phyloP scores from a whole-genome alignment of 1,140 invertebrate genomes.

The Meteorus sp. region DNA sequence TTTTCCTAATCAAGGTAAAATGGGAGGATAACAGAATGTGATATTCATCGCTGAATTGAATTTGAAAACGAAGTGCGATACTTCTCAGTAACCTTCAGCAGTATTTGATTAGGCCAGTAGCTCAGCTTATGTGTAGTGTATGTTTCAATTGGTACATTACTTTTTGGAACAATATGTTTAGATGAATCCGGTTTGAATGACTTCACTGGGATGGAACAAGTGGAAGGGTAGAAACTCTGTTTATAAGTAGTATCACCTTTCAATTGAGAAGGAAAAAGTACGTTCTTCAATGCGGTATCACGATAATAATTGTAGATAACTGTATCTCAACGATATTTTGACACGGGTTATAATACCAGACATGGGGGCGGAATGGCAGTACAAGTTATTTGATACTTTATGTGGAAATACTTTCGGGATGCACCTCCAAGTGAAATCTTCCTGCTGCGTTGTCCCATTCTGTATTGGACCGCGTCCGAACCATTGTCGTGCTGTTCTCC shows the following conservation, averaged over 20 bases:
- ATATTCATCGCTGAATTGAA: too few species aligned
- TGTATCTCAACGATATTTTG: not conserved
- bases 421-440: constrained; percentile 72
- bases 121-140: constrained; percentile 51
- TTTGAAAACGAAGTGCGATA: not conserved
- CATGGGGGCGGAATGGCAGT: constrained; percentile 34
- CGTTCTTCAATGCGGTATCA: not conserved
- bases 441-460: constrained; percentile 69
- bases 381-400: constrained; percentile 39
- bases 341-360: constrained; percentile 27
- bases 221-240: constrained; percentile 58
- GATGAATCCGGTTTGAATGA: constrained; percentile 51
- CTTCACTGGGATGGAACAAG: constrained; percentile 40
- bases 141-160: constrained; percentile 62
- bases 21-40: too few species aligned
- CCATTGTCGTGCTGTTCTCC: not conserved
- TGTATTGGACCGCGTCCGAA: not conserved
- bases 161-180: constrained; percentile 57
- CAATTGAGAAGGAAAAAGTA: constrained; percentile 18
- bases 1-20: constrained; percentile 41
- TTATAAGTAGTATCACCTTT: constrained; percentile 62
- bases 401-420: constrained; percentile 42
- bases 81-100: constrained; percentile 13
- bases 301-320: not conserved
- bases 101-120: constrained; percentile 40